Evolutionary conservation across 2,113 vertebrate species (phyloP).

Genomic region (Ceyx melanurus): DNA sequence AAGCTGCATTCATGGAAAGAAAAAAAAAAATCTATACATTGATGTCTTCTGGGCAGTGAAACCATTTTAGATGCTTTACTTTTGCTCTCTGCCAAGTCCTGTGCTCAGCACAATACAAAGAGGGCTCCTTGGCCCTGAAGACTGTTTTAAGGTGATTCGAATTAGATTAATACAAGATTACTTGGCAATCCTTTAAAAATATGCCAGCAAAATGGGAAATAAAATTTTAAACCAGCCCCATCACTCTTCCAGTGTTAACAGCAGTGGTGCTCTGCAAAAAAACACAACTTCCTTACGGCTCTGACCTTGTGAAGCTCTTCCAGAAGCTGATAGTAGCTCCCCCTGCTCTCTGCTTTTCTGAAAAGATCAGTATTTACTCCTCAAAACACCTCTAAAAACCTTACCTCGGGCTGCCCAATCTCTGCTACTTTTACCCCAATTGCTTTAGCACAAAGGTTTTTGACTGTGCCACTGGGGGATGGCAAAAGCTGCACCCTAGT

Average conservation of each 20-base stretch:
- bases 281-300: not conserved
- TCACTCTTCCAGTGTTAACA: not conserved
- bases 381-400: not conserved
- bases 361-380: not conserved
- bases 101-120: not conserved
- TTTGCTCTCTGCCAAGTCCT: conserved; percentile 10
- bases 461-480: not conserved
- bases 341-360: not conserved
- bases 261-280: not conserved
- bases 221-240: conserved; percentile 4
- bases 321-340: accelerated
- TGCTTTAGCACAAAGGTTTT: not conserved
- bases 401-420: not conserved
- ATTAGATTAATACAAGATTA: conserved; percentile 52
- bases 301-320: not conserved
- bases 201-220: conserved; percentile 19
- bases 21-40: not conserved
- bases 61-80: conserved; percentile 1
- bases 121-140: not conserved
- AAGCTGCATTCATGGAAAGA: not conserved
- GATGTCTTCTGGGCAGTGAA: conserved; percentile 4
- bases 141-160: conserved; percentile 25
- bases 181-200: conserved; percentile 26
- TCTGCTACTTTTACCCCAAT: not conserved
- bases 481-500: not conserved